Evolutionary conservation across 2,113 vertebrate genomes (phyloP).

Genomic region (Oreochromis spilurus): DNA sequence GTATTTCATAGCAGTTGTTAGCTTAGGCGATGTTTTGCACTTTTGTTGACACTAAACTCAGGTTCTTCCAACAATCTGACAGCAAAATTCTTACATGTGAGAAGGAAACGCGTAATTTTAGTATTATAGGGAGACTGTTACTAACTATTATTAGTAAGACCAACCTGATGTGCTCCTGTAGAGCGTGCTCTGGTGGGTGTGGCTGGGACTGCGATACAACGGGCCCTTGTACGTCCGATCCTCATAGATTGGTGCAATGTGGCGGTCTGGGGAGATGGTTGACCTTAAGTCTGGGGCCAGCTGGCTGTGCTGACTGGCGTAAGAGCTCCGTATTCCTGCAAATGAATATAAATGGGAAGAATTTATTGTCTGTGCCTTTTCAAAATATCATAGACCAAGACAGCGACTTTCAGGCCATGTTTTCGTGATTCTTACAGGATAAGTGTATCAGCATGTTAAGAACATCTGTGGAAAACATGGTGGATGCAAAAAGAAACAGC

Average conservation of each 20-base stretch:
- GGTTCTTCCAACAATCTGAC: background rate
- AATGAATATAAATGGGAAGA: background rate
- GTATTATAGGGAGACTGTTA: background rate
- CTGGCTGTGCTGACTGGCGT: constrained; percentile 91
- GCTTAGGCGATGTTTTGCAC: background rate
- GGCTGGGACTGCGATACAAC: constrained; percentile 85
- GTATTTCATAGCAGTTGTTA: background rate
- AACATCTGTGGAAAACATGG: background rate
- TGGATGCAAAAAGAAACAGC: background rate
- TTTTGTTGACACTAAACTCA: background rate
- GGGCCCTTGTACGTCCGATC: constrained; percentile 89
- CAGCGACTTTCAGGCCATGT: background rate
- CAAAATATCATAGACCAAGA: background rate
- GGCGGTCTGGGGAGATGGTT: constrained; percentile 86
- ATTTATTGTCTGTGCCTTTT: background rate
- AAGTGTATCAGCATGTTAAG: background rate
- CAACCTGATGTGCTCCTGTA: constrained; percentile 87
- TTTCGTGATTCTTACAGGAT: background rate
- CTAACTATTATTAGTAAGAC: background rate
- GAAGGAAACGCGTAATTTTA: background rate
- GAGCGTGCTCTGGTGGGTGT: constrained; percentile 82
- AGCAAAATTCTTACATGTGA: background rate
- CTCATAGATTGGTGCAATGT: constrained; percentile 94
- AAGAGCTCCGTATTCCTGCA: constrained; percentile 86
- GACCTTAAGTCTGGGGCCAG: constrained; percentile 85